A percentile compares a stretch with the other conserved stretches of the same genome.
phyloP scores from a whole-genome alignment of 2,888 invertebrate genomes.

The Caenorhabditis wallacei region DNA sequence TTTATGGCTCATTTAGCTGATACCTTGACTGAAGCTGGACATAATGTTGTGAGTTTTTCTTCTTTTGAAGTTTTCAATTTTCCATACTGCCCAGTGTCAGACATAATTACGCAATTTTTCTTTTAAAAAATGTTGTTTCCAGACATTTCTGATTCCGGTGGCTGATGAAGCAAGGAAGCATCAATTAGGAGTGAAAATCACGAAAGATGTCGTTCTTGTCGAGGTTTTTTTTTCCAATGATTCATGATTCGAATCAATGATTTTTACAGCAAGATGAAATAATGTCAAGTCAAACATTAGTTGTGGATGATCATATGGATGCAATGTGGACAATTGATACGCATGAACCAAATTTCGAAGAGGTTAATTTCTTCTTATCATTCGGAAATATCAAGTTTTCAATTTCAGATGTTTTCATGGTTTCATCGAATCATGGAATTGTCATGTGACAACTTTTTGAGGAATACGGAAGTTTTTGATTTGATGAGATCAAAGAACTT shows the following conservation, averaged over 20 bases:
- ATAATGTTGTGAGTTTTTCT: conserved; percentile 66
- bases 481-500: conserved; percentile 30
- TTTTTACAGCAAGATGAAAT: conserved; percentile 46
- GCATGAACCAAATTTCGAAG: conserved; percentile 33
- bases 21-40: conserved; percentile 55
- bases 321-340: conserved; percentile 42
- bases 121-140: background rate
- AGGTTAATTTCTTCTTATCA: conserved; percentile 30
- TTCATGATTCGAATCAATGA: background rate
- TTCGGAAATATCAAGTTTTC: too few species aligned
- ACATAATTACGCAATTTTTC: background rate
- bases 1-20: conserved; percentile 65
- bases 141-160: conserved; percentile 57
- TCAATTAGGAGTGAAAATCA: conserved; percentile 36
- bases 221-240: conserved; percentile 3
- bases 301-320: conserved; percentile 48
- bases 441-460: conserved; percentile 44
- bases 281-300: conserved; percentile 21
- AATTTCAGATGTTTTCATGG: conserved; percentile 44
- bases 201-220: conserved; percentile 40
- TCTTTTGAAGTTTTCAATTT: too few species aligned
- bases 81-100: background rate
- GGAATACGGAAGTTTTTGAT: conserved; percentile 25
- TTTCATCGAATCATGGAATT: conserved; percentile 35
- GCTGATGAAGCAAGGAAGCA: conserved; percentile 43